phyloP scores from a whole-genome alignment of 2,888 invertebrate genomes.

The Clostera curtula region DNA sequence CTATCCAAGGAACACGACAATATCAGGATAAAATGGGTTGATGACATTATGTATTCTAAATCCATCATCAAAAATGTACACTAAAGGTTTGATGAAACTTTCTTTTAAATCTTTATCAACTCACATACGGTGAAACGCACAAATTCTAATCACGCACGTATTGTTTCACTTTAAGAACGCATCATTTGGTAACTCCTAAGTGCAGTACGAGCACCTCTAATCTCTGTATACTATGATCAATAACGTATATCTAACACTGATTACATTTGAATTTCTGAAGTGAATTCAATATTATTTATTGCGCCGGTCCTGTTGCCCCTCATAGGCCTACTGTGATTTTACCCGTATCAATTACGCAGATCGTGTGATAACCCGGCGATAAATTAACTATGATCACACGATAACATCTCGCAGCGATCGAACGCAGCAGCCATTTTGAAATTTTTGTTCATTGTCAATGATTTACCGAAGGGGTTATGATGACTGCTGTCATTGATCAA shows the following conservation, averaged over 20 bases:
- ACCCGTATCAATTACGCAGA: slow-evolving; percentile 66
- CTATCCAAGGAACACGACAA: too few species aligned
- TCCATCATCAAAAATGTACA: too few species aligned
- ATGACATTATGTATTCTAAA: too few species aligned
- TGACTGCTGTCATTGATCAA: slow-evolving; percentile 30
- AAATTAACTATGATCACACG: slow-evolving; percentile 47
- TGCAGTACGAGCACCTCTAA: slow-evolving; percentile 1
- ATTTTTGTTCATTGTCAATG: slow-evolving; percentile 44
- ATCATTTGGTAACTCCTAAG: neutral
- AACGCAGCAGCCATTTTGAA: slow-evolving; percentile 32
- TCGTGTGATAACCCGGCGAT: slow-evolving; percentile 54
- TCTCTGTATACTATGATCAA: slow-evolving; percentile 6
- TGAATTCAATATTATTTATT: slow-evolving; percentile 32
- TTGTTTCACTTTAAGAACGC: too few species aligned
- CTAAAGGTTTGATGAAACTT: too few species aligned
- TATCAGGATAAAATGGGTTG: too few species aligned
- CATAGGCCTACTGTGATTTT: slow-evolving; percentile 34
- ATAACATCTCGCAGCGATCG: slow-evolving; percentile 44
- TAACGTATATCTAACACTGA: slow-evolving; percentile 12
- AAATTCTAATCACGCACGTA: too few species aligned
- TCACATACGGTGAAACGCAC: too few species aligned
- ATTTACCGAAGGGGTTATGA: slow-evolving; percentile 46
- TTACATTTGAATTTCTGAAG: slow-evolving; percentile 7
- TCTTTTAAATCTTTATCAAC: too few species aligned
- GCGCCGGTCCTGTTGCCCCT: slow-evolving; percentile 31